phyloP scores from a whole-genome alignment of 2,888 invertebrate species.

The Imbricaverruca yamaguchii region DNA sequence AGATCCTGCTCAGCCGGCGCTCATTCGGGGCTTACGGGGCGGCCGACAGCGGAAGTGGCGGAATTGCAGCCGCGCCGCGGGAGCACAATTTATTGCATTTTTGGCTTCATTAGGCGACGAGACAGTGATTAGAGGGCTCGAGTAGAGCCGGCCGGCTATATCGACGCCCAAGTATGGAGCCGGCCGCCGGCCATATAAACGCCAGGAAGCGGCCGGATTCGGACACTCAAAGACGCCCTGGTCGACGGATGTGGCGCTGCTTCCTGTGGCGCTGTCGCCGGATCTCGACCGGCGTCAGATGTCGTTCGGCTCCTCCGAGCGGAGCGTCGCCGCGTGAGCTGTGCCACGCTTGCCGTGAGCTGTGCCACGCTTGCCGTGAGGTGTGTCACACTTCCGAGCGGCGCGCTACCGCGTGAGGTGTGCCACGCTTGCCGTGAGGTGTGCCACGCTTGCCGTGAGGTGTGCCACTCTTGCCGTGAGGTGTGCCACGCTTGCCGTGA shows the following conservation, averaged over 20 bases:
- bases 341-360: too few relatives aligned
- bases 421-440: too few relatives aligned
- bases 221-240: background rate
- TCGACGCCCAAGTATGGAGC: background rate
- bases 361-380: too few relatives aligned
- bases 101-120: conserved; percentile 3
- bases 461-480: too few relatives aligned
- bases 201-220: background rate
- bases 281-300: too few relatives aligned
- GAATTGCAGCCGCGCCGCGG: background rate
- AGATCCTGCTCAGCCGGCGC: conserved; percentile 42
- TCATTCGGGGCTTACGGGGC: background rate
- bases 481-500: too few relatives aligned
- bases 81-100: conserved; percentile 18
- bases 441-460: too few relatives aligned
- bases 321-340: too few relatives aligned
- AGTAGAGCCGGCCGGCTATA: background rate
- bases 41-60: background rate
- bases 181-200: background rate
- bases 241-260: conserved; percentile 7
- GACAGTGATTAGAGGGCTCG: conserved; percentile 8
- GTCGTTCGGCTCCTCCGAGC: too few relatives aligned
- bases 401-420: too few relatives aligned
- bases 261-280: too few relatives aligned
- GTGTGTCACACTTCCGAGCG: too few relatives aligned